Base-by-base conservation (phyloP, 2,113 vertebrate genomes). In the Nematolebias whitei region DNA sequence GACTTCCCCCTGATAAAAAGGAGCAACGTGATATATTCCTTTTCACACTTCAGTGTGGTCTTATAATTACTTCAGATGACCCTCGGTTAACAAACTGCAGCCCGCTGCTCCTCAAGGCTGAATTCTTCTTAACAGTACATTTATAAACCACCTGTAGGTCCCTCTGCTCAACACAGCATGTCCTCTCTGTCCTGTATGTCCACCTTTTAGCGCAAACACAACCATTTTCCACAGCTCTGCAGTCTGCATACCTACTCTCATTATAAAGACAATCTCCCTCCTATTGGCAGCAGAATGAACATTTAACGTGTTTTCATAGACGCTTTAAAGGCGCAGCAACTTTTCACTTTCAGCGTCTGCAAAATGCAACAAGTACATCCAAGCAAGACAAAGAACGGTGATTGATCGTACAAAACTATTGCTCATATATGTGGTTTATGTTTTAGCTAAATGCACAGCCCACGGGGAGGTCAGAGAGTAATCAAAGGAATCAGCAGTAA, bases 391-490 rank as follows among this genome's bases (percentile, higher is more conserved):
- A 22, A 3, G 48, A 68, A 13, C 50, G 38, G 35, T 43, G 55
- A 58, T 41, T 56, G 35, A 48, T 57, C 39, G 2, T 12, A 38
- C 18, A 16, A 49, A 60, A 52, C 24, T 44, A 47, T 44, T 19
- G 44, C 19, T 52, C 29, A 18, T 63, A 41, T 61, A 15, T 39
- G 14, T 49, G 15, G 26, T 43, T 24, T 22, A 29, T 47, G 43
- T 41, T 52, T 47, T 63, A 26, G 63, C 10, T 49, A 56, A 55
- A 23, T 22, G 19, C 43, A n/a, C 14, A 32, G 22, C 49, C 59
- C 32, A 32, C 16, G 15, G 51, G 59, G 20, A 48, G 45, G 43
- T 35, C 35, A 51, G 1, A 3, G 22, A 39, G n/a, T 54, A n/a
- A n/a, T n/a, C n/a, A n/a, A n/a, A n/a, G n/a, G n/a, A 52, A 48